phyloP scores from a whole-genome alignment of 2,797 vertebrate species.

The Chanos chanos region DNA sequence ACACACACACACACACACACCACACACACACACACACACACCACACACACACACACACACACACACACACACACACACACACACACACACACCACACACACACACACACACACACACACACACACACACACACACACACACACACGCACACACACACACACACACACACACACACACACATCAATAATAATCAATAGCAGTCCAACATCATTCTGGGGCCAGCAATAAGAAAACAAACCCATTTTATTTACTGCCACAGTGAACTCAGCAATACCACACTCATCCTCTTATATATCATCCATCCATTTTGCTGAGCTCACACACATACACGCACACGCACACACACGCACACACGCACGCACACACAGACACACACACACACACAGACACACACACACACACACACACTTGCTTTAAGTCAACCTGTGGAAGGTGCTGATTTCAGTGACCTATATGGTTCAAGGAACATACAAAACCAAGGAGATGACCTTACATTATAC shows the following conservation, averaged over 20 bases:
- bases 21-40: too few species aligned
- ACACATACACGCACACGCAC: not conserved
- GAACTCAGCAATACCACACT: conserved; percentile 24
- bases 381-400: conserved; percentile 7
- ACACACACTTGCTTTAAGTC: not conserved
- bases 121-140: not conserved
- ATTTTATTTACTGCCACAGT: conserved; percentile 29
- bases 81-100: too few species aligned
- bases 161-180: conserved; percentile 4
- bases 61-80: not conserved
- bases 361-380: not conserved
- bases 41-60: not conserved
- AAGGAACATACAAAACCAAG: conserved; percentile 23
- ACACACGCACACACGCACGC: too few species aligned
- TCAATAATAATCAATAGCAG: conserved; percentile 26
- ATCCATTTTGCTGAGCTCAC: not conserved
- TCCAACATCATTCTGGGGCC: conserved; percentile 22
- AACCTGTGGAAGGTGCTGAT: conserved; percentile 14
- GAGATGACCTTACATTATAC: too few species aligned
- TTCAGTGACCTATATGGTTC: conserved; percentile 24
- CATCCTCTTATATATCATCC: conserved; percentile 12
- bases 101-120: not conserved
- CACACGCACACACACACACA: conserved; percentile 3
- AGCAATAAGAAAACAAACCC: conserved; percentile 28
- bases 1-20: not conserved